Evolutionary conservation across 2,888 invertebrate species (phyloP).

Genomic region (Hanleya hanleyi): DNA sequence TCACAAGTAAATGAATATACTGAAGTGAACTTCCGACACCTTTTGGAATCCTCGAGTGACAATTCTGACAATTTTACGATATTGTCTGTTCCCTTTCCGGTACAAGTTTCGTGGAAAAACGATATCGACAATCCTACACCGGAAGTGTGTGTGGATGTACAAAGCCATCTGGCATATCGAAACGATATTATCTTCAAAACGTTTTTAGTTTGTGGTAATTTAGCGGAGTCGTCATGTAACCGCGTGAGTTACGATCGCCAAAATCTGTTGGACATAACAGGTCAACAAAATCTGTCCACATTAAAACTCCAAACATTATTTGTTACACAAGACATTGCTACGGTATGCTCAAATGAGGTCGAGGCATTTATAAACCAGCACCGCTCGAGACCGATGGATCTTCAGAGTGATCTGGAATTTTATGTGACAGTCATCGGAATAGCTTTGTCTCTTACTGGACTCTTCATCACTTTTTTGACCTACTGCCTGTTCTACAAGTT

Average conservation of each 20-base stretch:
- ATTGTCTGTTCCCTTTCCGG: too few species aligned
- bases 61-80: too few species aligned
- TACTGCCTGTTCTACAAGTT: neutral
- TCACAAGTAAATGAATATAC: too few species aligned
- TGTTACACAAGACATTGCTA: neutral
- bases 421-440: neutral
- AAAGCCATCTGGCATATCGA: too few species aligned
- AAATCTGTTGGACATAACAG: neutral
- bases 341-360: neutral
- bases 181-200: too few species aligned
- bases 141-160: too few species aligned
- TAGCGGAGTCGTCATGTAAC: neutral
- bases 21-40: too few species aligned
- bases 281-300: neutral
- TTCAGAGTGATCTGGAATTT: neutral
- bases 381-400: neutral
- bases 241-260: neutral
- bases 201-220: neutral
- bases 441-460: neutral
- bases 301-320: neutral
- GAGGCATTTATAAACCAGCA: neutral
- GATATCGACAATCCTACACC: too few species aligned
- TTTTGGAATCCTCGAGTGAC: too few species aligned
- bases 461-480: neutral
- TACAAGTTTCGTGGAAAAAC: too few species aligned